phyloP scores from a whole-genome alignment of 2,113 vertebrate species.

The Microcebus lehilahytsara region DNA sequence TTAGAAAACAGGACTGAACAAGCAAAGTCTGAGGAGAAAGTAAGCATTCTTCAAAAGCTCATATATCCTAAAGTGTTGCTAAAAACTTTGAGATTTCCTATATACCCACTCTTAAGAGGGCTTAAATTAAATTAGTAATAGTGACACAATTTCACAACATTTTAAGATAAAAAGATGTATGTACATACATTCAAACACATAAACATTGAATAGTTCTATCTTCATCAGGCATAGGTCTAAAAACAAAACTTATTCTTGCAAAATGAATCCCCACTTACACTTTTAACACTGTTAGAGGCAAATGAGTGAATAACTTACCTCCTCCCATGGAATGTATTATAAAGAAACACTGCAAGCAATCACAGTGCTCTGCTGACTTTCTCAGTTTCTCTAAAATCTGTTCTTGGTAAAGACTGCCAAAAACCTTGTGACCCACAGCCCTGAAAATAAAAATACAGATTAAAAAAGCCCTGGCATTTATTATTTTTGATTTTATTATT shows the following conservation, averaged over 20 bases:
- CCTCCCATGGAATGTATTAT: constrained; percentile 99
- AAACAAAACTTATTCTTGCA: constrained; percentile 27
- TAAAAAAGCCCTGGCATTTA: neutral
- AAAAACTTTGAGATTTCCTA: neutral
- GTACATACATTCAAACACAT: neutral
- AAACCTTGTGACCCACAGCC: constrained; percentile 94
- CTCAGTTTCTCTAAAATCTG: constrained; percentile 93
- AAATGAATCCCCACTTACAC: neutral
- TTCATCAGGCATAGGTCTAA: neutral
- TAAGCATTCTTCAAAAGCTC: neutral
- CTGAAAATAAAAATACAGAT: constrained; percentile 79
- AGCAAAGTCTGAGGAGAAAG: neutral
- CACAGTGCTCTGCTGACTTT: constrained; percentile 93
- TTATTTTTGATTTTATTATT: constrained; percentile 47
- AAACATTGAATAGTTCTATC: neutral
- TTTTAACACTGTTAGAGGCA: neutral
- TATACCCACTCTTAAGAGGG: neutral
- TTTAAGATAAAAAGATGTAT: constrained; percentile 23
- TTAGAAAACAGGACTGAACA: neutral
- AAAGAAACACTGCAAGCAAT: constrained; percentile 97
- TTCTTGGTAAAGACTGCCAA: constrained; percentile 91
- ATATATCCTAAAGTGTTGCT: neutral
- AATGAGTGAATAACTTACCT: constrained; percentile 83
- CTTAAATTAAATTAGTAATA: neutral
- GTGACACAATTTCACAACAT: constrained; percentile 8